phyloP scores from a whole-genome alignment of 30 jellyfish, hydroid and myxozoan species.

The Hydractinia symbiolongicarpus region DNA sequence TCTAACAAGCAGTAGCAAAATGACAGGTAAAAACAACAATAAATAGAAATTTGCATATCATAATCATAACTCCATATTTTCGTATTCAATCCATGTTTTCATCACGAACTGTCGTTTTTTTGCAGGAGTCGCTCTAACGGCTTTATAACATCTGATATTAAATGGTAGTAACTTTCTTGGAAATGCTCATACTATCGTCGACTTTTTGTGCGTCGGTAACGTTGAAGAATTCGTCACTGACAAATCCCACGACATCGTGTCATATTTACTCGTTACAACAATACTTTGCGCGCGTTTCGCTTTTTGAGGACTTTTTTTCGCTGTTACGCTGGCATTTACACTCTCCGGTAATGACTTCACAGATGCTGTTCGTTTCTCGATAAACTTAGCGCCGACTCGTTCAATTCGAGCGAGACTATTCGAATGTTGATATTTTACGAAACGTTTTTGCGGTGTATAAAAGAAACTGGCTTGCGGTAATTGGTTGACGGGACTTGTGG shows the following conservation, averaged over 20 bases:
- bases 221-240: neutral
- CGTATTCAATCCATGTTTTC: too few species aligned
- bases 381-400: conserved; percentile 7
- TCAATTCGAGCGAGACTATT: neutral
- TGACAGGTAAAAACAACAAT: too few species aligned
- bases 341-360: neutral
- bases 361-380: neutral
- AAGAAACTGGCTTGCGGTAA: neutral
- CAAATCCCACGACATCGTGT: neutral
- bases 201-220: neutral
- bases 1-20: too few species aligned
- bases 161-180: too few species aligned
- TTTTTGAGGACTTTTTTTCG: neutral
- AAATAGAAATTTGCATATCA: too few species aligned
- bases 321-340: neutral
- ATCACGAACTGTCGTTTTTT: too few species aligned
- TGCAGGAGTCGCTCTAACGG: too few species aligned
- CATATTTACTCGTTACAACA: neutral
- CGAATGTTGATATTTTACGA: neutral
- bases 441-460: neutral
- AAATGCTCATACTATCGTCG: neutral
- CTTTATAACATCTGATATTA: too few species aligned
- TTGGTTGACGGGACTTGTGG: conserved; percentile 6
- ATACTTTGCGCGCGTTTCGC: neutral
- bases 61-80: too few species aligned